These are phyloP conservation scores for Grus americana DNA, from an alignment of 2,113 vertebrate genomes.

Conservation along the genomic window DNA sequence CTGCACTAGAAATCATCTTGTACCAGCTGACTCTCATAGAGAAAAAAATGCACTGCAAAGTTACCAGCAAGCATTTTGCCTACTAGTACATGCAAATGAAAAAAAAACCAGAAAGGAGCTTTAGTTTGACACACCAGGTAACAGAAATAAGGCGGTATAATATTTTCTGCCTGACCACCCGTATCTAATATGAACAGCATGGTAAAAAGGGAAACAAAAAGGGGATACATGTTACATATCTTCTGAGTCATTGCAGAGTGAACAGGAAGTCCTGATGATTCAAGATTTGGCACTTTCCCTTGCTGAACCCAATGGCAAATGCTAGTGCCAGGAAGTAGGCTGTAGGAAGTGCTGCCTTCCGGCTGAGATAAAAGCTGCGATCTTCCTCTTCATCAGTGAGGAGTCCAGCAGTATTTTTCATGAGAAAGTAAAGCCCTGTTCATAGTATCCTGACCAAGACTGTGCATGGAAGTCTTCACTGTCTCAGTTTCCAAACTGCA, in stretches of 20 bases:
- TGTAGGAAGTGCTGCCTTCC: background rate
- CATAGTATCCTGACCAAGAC: background rate
- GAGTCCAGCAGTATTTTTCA: background rate
- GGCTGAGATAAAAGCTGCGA: background rate
- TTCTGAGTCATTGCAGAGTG: background rate
- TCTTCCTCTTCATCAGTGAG: background rate
- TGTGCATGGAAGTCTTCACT: background rate
- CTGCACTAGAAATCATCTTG: background rate
- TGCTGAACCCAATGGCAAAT: background rate
- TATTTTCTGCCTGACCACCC: background rate
- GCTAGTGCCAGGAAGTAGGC: background rate
- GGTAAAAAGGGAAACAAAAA: conserved; percentile 8
- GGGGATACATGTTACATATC: background rate
- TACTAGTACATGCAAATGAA: background rate
- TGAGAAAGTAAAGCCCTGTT: background rate
- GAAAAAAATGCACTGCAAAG: background rate
- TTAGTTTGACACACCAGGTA: background rate
- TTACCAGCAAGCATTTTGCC: background rate
- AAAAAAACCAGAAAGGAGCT: background rate
- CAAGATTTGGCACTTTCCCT: conserved; percentile 42
- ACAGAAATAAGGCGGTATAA: background rate
- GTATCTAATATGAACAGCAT: background rate
- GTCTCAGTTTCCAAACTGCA: background rate
- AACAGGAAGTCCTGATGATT: conserved; percentile 47
- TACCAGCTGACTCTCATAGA: background rate